Base-by-base conservation (phyloP, 2,113 vertebrate genomes). In the Pampusana beccarii region DNA sequence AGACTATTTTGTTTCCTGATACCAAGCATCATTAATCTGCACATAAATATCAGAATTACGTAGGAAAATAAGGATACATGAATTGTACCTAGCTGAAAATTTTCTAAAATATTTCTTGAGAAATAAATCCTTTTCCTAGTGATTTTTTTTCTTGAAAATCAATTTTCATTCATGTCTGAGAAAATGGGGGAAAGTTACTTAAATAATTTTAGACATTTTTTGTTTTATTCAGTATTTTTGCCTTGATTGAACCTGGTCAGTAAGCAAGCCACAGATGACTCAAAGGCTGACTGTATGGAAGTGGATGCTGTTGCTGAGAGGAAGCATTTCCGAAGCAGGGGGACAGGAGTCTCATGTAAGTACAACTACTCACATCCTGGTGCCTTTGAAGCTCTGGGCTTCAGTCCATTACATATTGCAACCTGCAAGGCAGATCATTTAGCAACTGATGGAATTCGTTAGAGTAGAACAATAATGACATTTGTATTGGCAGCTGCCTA, bases 371-470 rank as follows among this genome's bases (percentile, higher is more conserved):
- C 42, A 31, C 50, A 46, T 78, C 65, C 72, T 33, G 9, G 33
- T 71, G 16, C 60, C 48, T 88, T 64, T 79, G 57, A 86, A 93
- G 40, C 19, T 51, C 51, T 91, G 70, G 34, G 7, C 23, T 88
- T 88, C 89, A 83, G 83, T 95, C 62, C 10, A 34, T 95, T 92
- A 71, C 46, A 29, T 40, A 42, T 56, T 75, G 83, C 81, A 96
- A 96, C 91, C 86, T 95, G 89, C 67, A 90, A 88, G 86, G 84
- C 89, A 95, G 90, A 97, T 96, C 91, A 96, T 97, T 95, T 95
- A 92, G 79, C 95, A 95, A 60, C 81, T 93, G 91, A 95, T 91
- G 95, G 84, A 95, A 95, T 95, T 97, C 21, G 16, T 97, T 96
- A 97, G 77, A 92, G 70, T 86, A 73, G 9, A 80, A 75, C 86